Conservation (phyloP, 1,140 invertebrate genomes). For the Lordiphosa collinella region DNA sequence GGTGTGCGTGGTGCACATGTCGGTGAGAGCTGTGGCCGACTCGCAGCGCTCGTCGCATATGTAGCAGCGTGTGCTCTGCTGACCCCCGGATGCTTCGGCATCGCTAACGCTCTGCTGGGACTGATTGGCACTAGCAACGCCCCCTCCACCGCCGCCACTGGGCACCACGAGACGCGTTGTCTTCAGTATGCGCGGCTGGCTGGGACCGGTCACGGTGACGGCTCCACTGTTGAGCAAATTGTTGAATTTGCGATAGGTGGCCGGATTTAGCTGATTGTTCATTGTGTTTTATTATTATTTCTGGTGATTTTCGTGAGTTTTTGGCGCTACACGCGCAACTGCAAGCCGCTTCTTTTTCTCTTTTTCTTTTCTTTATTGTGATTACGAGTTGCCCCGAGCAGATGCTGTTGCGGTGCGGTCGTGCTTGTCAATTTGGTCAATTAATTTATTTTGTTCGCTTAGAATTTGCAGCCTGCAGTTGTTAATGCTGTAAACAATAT, state of each 20-base stretch:
- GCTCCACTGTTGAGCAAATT: constrained; percentile 78
- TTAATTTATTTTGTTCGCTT: constrained; percentile 7
- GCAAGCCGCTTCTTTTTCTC: constrained; percentile 33
- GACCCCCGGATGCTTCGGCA: constrained; percentile 26
- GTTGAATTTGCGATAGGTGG: constrained; percentile 78
- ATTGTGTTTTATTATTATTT: constrained; percentile 38
- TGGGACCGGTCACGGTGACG: constrained; percentile 75
- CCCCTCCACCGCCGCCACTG: constrained; percentile 27
- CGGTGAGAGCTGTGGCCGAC: constrained; percentile 59
- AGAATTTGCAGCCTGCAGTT: neutral
- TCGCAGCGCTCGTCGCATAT: constrained; percentile 70
- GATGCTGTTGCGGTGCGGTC: neutral
- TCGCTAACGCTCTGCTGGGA: constrained; percentile 44
- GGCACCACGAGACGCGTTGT: constrained; percentile 54
- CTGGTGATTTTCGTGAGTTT: constrained; percentile 24
- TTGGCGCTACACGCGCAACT: constrained; percentile 48
- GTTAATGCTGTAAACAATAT: neutral
- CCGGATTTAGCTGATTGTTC: constrained; percentile 75
- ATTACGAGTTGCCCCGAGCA: constrained; percentile 17
- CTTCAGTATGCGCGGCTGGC: constrained; percentile 72
- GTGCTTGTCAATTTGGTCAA: constrained; percentile 9
- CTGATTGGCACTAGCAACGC: constrained; percentile 8
- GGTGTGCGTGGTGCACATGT: constrained; percentile 70
- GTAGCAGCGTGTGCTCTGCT: constrained; percentile 58
- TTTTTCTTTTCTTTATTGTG: constrained; percentile 14